Evolutionary conservation across 2,888 invertebrate species (phyloP), one percentile per base, ranked within the genome.

Genomic region (Plebejus anna): DNA sequence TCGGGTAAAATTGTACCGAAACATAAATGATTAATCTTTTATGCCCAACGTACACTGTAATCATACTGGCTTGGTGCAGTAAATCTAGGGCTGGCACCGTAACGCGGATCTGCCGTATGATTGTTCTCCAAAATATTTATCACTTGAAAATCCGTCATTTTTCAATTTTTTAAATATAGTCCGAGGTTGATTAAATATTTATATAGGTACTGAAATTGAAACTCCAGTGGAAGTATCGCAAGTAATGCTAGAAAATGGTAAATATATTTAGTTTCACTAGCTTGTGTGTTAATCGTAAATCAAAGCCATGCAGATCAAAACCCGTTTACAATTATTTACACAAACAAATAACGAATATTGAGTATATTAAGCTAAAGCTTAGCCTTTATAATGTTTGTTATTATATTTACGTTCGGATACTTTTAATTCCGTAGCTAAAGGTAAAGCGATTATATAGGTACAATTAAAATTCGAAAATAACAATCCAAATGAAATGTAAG

Each of bases 11-110:
- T 78, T 79, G 77, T 77, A 76, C 76, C 76, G 76, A 79, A 77
- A 76, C 77, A 76, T 78, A 79, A 78, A 79, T 79, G 77, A 81
- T 81, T 80, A 81, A 81, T 81, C 79, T 77, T 77, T 80, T 76
- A 76, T 71, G 77, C 77, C 78, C 77, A 76, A 72, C 79, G 78
- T 80, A 79, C 78, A 79, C 78, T 78, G 77, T 79, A 80, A 80
- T 78, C 78, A 79, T 79, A 78, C 80, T 78, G 76, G 78, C 76
- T 70, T 75, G 76, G 4, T 71, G 75, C 75, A 51, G 66, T 47
- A 66, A 36, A 73, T 73, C 32, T 55, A 73, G 73, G 73, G 73
- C 16, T 73, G 73, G 22, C 55, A 51, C 6, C 73, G 73, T 55
- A 4, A 13, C 28, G 16, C 42, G n/a, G n/a, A 42, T 42, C 22